A percentile compares a stretch with the other conserved stretches of the same genome.
These are phyloP conservation scores for Tachuris rubrigastra DNA, from an alignment of 2,113 vertebrate species.

Conservation along the genomic window DNA sequence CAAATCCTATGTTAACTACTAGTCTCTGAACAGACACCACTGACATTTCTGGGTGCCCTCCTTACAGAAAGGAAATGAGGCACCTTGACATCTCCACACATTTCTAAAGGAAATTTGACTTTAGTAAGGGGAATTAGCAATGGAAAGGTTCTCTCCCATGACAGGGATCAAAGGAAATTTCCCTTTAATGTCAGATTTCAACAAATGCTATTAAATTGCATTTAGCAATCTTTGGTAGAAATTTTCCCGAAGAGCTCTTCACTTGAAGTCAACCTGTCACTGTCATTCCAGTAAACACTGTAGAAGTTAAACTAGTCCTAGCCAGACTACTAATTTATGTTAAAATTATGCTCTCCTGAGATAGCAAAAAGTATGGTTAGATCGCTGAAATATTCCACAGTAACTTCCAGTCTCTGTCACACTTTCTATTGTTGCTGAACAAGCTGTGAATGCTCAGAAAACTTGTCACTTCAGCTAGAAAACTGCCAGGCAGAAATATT, in stretches of 20 bases:
- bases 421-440: constrained; percentile 36
- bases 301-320: constrained; percentile 35
- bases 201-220: constrained; percentile 67
- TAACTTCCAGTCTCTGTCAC: not conserved
- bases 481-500: not conserved
- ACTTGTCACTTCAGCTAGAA: not conserved
- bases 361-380: not conserved
- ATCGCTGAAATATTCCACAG: not conserved
- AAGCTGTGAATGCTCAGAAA: not conserved
- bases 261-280: constrained; percentile 55
- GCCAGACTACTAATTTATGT: constrained; percentile 47
- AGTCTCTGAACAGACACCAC: not conserved
- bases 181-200: constrained; percentile 68
- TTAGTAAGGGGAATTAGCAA: constrained; percentile 49
- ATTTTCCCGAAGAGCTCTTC: constrained; percentile 46
- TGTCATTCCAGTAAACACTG: constrained; percentile 40
- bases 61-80: constrained; percentile 38
- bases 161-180: constrained; percentile 69
- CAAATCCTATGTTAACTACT: not conserved
- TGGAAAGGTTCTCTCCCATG: constrained; percentile 66
- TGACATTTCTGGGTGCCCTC: constrained; percentile 56
- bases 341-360: constrained; percentile 54
- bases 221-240: constrained; percentile 58
- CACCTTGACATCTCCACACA: constrained; percentile 56
- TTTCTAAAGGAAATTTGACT: constrained; percentile 60